Conservation (phyloP, 1,140 invertebrate species). For the Popillia japonica region DNA sequence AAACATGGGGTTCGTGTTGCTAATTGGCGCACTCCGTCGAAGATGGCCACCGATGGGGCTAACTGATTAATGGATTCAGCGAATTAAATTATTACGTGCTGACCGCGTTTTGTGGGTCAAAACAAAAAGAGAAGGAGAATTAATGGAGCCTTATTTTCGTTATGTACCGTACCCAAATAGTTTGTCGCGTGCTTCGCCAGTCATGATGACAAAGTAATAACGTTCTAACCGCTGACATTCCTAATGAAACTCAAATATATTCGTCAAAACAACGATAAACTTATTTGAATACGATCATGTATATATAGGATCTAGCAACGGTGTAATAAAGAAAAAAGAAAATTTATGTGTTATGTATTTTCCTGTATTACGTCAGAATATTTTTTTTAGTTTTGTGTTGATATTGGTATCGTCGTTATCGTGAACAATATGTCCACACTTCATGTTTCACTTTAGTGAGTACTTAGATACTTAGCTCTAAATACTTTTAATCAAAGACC, state of each 20-base stretch:
- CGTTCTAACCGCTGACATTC: not conserved
- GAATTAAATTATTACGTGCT: slow-evolving; percentile 16
- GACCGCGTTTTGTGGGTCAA: slow-evolving; percentile 25
- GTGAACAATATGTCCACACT: no score
- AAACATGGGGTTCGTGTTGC: not conserved
- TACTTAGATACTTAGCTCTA: no score
- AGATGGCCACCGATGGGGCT: not conserved
- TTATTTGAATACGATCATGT: not conserved
- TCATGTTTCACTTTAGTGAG: no score
- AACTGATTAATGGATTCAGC: not conserved
- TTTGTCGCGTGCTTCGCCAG: not conserved
- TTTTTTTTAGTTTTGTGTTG: no score
- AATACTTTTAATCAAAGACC: no score
- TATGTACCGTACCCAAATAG: not conserved
- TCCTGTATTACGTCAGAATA: no score
- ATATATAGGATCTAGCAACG: no score
- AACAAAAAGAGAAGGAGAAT: not conserved
- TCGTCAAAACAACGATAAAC: not conserved
- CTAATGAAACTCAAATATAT: not conserved
- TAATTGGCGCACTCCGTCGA: slow-evolving; percentile 1
- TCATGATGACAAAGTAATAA: slow-evolving; percentile 24
- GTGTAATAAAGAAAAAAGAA: no score
- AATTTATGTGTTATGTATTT: no score
- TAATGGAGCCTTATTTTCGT: not conserved
- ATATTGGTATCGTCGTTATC: no score